phyloP scores from a whole-genome alignment of 1,140 invertebrate genomes.

The Aphelenchoides avenae region DNA sequence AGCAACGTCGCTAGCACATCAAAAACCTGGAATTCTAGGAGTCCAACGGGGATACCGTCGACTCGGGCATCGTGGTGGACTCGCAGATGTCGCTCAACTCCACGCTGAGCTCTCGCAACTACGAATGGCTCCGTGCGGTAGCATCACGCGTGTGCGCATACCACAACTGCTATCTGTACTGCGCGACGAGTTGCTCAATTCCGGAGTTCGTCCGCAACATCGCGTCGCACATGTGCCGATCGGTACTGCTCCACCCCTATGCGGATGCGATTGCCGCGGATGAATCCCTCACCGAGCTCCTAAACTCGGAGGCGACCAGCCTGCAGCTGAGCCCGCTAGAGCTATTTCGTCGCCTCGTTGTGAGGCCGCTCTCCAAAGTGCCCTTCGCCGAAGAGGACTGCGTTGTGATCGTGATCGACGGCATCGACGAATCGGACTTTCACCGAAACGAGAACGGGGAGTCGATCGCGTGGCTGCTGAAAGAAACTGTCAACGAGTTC shows the following conservation, averaged over 20 bases:
- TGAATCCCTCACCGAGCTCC: slow-evolving; percentile 16
- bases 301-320: slow-evolving; percentile 12
- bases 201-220: slow-evolving; percentile 40
- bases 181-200: slow-evolving; percentile 30
- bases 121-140: slow-evolving; percentile 38
- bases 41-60: slow-evolving; percentile 42
- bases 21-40: slow-evolving; percentile 15
- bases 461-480: slow-evolving; percentile 38
- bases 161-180: slow-evolving; percentile 37
- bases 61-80: slow-evolving; percentile 40
- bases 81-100: slow-evolving; percentile 20
- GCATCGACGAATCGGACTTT: slow-evolving; percentile 38
- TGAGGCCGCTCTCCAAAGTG: slow-evolving; percentile 19
- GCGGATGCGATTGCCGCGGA: slow-evolving; percentile 22
- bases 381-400: background rate
- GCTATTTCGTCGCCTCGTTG: slow-evolving; percentile 29
- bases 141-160: slow-evolving; percentile 33
- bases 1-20: too few relatives aligned
- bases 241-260: slow-evolving; percentile 16
- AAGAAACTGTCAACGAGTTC: slow-evolving; percentile 4
- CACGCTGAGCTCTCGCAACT: slow-evolving; percentile 31
- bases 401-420: slow-evolving; percentile 27
- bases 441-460: slow-evolving; percentile 42
- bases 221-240: slow-evolving; percentile 20
- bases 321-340: slow-evolving; percentile 29